Conservation (phyloP, 2,113 vertebrate genomes). For the Ageneiosus marmoratus region DNA sequence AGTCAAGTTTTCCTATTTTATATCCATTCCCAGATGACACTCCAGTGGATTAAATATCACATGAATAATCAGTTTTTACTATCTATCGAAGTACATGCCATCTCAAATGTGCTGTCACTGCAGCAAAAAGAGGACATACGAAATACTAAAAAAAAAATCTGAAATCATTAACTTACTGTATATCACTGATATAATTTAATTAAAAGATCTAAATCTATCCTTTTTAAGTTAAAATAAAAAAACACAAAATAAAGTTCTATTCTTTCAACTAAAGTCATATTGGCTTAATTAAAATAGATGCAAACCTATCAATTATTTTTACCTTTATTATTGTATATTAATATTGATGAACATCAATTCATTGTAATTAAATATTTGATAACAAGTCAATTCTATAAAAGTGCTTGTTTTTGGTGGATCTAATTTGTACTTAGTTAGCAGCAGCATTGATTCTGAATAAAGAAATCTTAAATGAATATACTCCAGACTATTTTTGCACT, state of each 20-base stretch:
- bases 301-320: neutral
- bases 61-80: neutral
- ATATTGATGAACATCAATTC: too few species aligned
- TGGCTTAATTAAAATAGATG: neutral
- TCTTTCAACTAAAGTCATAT: neutral
- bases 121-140: neutral
- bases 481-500: too few species aligned
- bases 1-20: neutral
- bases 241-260: neutral
- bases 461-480: too few species aligned
- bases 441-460: neutral
- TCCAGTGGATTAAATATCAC: neutral
- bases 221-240: neutral
- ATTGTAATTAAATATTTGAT: too few species aligned
- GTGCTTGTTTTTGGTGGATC: neutral
- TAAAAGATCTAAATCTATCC: neutral
- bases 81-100: neutral
- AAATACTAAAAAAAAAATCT: neutral
- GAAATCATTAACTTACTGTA: neutral
- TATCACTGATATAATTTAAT: neutral
- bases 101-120: neutral
- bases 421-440: neutral
- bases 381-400: neutral
- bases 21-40: neutral
- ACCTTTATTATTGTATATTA: too few species aligned